Evolutionary conservation across 2,113 vertebrate species (phyloP), one percentile per base, ranked within the genome.

Genomic region (Forbesichthys papilliferus): DNA sequence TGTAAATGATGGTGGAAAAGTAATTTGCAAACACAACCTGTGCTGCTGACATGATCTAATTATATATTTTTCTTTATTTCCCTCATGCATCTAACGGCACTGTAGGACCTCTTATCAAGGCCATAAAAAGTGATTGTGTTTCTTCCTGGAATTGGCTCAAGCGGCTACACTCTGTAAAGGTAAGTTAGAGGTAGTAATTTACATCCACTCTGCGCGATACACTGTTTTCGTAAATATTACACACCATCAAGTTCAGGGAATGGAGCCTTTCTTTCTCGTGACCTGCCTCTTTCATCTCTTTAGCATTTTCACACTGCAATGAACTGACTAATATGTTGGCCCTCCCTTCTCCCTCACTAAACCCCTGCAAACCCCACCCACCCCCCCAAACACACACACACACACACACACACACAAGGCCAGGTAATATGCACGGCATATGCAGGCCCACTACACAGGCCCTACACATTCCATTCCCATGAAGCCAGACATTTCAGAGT

Each of bases 391-490:
- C 20, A 13, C 12, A 27, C 18, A 51, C 18, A 27, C 18, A 51
- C 11, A 51, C 18, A 27, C 61, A 64, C 48, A 34, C 61, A 51
- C 61, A 12, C 62, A 59, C 33, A 16, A 27, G 1, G 27, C 63
- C 13, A 36, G 49, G 11, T 69, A 48, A 34, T 0, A 11, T 34
- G 56, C 66, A 84, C 88, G 78, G 77, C 91, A 85, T 88, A 90
- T 82, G 73, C 89, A 88, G 78, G 80, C 76, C 84, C 82, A 86
- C 87, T 79, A 63, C 85, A 90, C 88, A 87, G 90, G 77, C 88
- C 90, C 91, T 91, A 91, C 85, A 92, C 94, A 96, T 96, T 96
- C 94, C 94, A 92, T 91, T 95, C 93, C 92, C 89, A 76, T 96
- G 94, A 95, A 90, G 78, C 76, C 84, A 79, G 81, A 88, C 83